These are phyloP conservation scores for Scomber japonicus DNA, from an alignment of 2,113 vertebrate species.

Conservation along the genomic window DNA sequence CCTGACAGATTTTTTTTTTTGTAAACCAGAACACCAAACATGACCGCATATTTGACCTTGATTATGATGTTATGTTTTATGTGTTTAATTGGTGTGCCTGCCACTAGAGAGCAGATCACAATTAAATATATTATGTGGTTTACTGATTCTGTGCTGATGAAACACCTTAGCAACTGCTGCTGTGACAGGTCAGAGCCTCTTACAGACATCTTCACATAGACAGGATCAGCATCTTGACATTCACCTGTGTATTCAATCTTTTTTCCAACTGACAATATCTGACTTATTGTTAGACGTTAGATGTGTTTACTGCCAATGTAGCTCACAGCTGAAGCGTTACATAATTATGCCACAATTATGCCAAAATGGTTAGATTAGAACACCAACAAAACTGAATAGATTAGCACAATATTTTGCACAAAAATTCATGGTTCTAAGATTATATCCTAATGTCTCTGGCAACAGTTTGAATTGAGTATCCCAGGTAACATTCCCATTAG, in stretches of 20 bases:
- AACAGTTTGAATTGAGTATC: no score
- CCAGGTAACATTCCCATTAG: no score
- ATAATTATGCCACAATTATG: no score
- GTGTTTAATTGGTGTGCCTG: constrained; percentile 5
- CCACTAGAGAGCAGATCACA: constrained; percentile 3
- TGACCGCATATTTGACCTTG: background rate
- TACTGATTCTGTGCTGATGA: constrained; percentile 6
- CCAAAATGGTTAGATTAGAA: no score
- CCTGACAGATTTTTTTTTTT: constrained; percentile 10
- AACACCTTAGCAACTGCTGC: constrained; percentile 2
- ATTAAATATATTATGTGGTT: constrained; percentile 28
- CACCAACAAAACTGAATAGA: no score
- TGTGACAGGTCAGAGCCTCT: background rate
- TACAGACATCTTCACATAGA: background rate
- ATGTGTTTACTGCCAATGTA: background rate
- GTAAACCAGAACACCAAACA: background rate
- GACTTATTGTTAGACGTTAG: background rate
- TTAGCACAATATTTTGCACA: no score
- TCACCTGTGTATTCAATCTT: background rate
- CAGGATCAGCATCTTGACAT: background rate
- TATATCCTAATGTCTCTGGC: no score
- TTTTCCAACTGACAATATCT: background rate
- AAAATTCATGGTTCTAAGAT: no score
- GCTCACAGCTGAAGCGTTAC: no score
- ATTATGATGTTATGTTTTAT: constrained; percentile 2